A percentile compares a stretch with the other conserved stretches of the same genome.
phyloP scores from a whole-genome alignment of 2,888 invertebrate species.

The Stenolophus ochropezus region DNA sequence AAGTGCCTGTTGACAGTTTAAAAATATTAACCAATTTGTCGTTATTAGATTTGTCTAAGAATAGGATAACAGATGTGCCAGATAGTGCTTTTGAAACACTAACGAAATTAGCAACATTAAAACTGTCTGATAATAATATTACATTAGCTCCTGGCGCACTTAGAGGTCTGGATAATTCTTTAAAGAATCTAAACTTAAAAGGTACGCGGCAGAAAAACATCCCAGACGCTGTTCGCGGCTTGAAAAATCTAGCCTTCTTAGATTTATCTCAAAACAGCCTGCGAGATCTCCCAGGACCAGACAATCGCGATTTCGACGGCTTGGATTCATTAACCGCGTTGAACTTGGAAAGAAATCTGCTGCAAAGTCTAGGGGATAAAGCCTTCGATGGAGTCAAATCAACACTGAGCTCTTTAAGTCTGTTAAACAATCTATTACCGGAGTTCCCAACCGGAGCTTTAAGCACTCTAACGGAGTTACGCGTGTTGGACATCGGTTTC shows the following conservation, averaged over 20 bases:
- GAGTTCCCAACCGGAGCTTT: constrained; percentile 91
- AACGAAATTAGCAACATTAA: constrained; percentile 84
- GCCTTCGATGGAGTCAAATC: constrained; percentile 87
- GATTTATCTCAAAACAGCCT: constrained; percentile 93
- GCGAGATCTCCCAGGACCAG: constrained; percentile 84
- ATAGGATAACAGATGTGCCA: constrained; percentile 83
- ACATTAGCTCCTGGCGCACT: constrained; percentile 83
- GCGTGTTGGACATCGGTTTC: constrained; percentile 94
- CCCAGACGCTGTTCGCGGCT: constrained; percentile 85
- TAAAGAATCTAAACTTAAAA: constrained; percentile 93
- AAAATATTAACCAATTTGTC: constrained; percentile 82
- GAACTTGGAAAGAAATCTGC: constrained; percentile 91
- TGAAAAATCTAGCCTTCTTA: constrained; percentile 88
- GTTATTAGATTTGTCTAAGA: constrained; percentile 89
- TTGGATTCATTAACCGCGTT: constrained; percentile 89
- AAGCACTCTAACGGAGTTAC: constrained; percentile 84
- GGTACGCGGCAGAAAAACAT: constrained; percentile 88
- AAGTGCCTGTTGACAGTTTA: constrained; percentile 85
- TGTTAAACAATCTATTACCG: constrained; percentile 90
- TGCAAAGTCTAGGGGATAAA: constrained; percentile 84
- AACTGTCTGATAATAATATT: constrained; percentile 91
- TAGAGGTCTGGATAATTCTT: constrained; percentile 84
- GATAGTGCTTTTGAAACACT: constrained; percentile 85
- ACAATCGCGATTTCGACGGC: constrained; percentile 83
- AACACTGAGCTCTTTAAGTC: constrained; percentile 90